A percentile compares a stretch with the other conserved stretches of the same genome.
phyloP scores from a whole-genome alignment of 2,797 vertebrate species.

The Coluber constrictor region DNA sequence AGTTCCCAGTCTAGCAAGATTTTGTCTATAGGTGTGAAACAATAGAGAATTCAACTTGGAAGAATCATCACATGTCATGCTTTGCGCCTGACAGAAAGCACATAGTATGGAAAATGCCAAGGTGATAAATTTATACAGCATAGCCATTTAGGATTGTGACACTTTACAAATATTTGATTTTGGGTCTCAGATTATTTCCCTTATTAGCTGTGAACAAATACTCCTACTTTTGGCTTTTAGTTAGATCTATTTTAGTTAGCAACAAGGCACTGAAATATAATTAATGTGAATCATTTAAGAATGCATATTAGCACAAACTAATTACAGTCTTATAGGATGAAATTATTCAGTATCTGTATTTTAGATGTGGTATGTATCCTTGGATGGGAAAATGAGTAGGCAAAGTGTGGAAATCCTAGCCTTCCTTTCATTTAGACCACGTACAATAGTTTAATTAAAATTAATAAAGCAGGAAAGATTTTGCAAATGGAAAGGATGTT shows the following conservation, averaged over 20 bases:
- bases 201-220: background rate
- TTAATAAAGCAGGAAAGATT: conserved; percentile 56
- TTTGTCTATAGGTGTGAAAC: background rate
- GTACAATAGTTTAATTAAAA: conserved; percentile 58
- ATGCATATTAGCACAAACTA: conserved; percentile 30
- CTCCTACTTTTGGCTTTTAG: background rate
- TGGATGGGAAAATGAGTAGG: conserved; percentile 15
- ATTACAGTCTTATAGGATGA: conserved; percentile 9
- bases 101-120: background rate
- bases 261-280: conserved; percentile 18
- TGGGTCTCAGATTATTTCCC: background rate
- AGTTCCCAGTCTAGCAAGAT: background rate
- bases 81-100: background rate
- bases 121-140: background rate
- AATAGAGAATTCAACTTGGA: background rate
- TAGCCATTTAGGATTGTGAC: background rate
- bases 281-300: conserved; percentile 46
- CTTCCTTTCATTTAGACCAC: conserved; percentile 49
- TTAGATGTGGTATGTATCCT: conserved; percentile 47
- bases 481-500: conserved; percentile 58
- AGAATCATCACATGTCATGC: background rate
- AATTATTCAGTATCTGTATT: conserved; percentile 50
- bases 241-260: background rate
- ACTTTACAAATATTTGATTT: background rate
- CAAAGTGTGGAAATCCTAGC: conserved; percentile 46